A percentile compares a stretch with the other conserved stretches of the same genome.
These are phyloP conservation scores for Gymnogyps californianus DNA, from an alignment of 2,113 vertebrate species.

Conservation along the genomic window DNA sequence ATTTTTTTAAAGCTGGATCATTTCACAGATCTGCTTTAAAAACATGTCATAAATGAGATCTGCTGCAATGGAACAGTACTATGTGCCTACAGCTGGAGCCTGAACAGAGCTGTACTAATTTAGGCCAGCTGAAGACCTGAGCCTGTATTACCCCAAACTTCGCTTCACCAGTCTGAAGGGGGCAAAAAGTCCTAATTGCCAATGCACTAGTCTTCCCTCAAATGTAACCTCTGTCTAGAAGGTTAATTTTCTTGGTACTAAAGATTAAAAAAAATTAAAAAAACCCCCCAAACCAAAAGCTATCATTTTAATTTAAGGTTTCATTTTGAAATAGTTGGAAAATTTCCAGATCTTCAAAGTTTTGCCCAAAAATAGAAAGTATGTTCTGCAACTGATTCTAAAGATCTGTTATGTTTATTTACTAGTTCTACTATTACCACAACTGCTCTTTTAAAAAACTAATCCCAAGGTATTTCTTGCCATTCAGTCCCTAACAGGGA, in stretches of 20 bases:
- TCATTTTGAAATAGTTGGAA: not conserved
- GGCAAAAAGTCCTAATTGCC: not conserved
- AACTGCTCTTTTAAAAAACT: not conserved
- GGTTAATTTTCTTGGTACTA: not conserved
- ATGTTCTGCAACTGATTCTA: conserved; percentile 15
- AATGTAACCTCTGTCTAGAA: not conserved
- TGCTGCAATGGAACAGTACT: conserved; percentile 35
- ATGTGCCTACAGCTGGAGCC: conserved; percentile 39
- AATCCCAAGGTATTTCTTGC: not conserved
- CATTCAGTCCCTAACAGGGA: not conserved
- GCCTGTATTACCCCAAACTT: conserved; percentile 1
- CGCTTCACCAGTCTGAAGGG: not conserved
- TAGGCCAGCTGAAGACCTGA: conserved; percentile 48
- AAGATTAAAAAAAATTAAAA: not conserved
- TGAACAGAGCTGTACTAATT: conserved; percentile 17
- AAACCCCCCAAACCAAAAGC: not conserved
- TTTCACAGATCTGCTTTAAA: conserved; percentile 70
- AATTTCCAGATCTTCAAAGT: conserved; percentile 1
- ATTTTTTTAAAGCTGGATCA: conserved; percentile 68
- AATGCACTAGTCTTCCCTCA: not conserved
- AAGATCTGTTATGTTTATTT: conserved; percentile 19
- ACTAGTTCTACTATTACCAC: not conserved
- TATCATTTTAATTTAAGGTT: not conserved
- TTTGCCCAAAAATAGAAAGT: conserved; percentile 37
- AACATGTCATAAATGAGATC: conserved; percentile 67